Base-by-base conservation (phyloP, 1,140 invertebrate genomes). In the Drosophila leontia region DNA sequence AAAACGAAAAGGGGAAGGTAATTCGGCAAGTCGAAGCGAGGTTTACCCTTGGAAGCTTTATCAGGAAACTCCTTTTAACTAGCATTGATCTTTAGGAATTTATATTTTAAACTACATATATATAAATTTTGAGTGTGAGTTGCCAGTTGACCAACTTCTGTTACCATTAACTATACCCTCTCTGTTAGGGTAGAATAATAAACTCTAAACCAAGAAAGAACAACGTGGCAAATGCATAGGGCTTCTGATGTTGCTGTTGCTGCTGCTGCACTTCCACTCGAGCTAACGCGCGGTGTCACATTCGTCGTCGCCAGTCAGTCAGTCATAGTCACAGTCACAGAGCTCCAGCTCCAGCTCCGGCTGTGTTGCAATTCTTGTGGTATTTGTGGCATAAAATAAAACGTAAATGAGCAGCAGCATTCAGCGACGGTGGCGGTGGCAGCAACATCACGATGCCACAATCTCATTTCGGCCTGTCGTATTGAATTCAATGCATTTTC, bases 331-430 rank as follows among this genome's bases (percentile, higher is more conserved):
- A 64, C 45, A 80, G 48, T 78, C 55, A 23, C 57, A 71, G 63
- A 65, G 63, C 34, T 60, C 58, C 65, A 55, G 76, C 56, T 65
- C 19, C 59, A 50, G 42, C 34, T 50, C 26, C 7, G 48, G 48
- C 42, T 76, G 41, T 47, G 74, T 85, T 81, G 82, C 82, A 85
- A 90, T 82, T 79, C 78, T 90, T 90, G 71, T 90, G 86, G 86
- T 90, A 85, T 85, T 90, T 90, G 86, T 90, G 85, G 85, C 83
- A 82, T 83, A 78, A 87, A 87, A 82, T 80, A 86, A 86, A 87
- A 88, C 84, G 77, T 72, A 86, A 86, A 86, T 86, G 83, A 86
- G 83, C 62, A 78, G 74, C 67, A 72, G 68, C 50, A 47, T 23
- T 15, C 51, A 17, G 48, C 48, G 48, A 32, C 15, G 48, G 48